Evolutionary conservation across 53 echinoderm and acorn worm species (phyloP).

Genomic region (Astropecten irregularis): DNA sequence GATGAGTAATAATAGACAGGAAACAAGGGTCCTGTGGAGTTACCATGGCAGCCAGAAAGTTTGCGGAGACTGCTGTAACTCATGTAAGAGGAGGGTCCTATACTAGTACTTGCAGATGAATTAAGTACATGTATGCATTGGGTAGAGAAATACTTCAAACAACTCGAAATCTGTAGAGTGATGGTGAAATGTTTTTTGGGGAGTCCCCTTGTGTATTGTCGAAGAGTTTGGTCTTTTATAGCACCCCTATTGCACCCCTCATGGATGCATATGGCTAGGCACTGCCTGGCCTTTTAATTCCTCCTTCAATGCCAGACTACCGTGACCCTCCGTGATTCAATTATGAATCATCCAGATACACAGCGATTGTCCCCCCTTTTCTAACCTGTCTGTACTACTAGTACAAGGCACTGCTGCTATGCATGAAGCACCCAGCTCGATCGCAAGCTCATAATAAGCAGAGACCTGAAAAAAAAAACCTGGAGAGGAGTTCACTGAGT

Average conservation of each 20-base stretch:
- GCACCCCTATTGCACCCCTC: too few species aligned
- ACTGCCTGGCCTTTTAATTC: too few species aligned
- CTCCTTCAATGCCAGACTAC: conserved; percentile 5
- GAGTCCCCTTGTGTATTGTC: too few species aligned
- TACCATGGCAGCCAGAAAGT: conserved; percentile 2
- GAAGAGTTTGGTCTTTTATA: too few species aligned
- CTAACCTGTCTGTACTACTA: conserved; percentile 32
- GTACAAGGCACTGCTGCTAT: background rate
- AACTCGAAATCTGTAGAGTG: too few species aligned
- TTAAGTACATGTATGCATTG: background rate
- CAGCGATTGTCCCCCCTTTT: conserved; percentile 27
- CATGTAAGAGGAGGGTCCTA: background rate
- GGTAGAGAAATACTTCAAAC: too few species aligned
- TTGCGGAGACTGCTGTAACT: background rate
- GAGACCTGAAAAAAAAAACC: background rate
- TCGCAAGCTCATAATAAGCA: background rate
- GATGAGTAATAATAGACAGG: conserved; percentile 39
- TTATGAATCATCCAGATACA: conserved; percentile 28
- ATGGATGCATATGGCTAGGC: too few species aligned
- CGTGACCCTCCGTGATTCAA: conserved; percentile 35
- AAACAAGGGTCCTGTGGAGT: conserved; percentile 13
- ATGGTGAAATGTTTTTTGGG: too few species aligned
- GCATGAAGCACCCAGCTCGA: background rate
- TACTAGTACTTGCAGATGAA: background rate
- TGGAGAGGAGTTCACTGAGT: conserved; percentile 3